Evolutionary conservation across 1,140 invertebrate genomes (phyloP), one percentile per base, ranked within the genome.

Genomic region (Pristionchus pacificus): DNA sequence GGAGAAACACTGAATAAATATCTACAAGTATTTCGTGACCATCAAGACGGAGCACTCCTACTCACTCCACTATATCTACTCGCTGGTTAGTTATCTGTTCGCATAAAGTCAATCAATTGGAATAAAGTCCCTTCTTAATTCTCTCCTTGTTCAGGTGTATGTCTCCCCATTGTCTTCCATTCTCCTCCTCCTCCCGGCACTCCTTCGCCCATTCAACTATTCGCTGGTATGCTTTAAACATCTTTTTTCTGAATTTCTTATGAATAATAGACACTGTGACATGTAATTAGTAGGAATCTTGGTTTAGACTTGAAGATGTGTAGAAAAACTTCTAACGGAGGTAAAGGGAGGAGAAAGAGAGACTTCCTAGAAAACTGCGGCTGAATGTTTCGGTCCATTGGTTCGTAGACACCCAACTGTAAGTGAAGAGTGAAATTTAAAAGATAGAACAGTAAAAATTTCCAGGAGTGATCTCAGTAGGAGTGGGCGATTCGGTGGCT

Each of bases 1-100:
- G 60, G 38, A 19, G 38, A 60, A 19, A 24, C 66, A 25, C 60
- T 73, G 1, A 73, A 73, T 55, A 30, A 68, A n/a, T 31, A 68
- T 60, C 49, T 73, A 27, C 32, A 68, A 0, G 60, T 69, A 13
- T 73, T 73, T 19, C 6, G 38, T 19, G 71, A 73, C 38, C 59
- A 24, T 25, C 71, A 73, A 49, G 71, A 73, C 38, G 49, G 28
- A 10, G 59, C 67, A 25, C 3, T 73, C 0, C 71, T 73, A 1
- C 27, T 73, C 25, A 73, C 71, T 63, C 71, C 71, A 29, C 67
- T 73, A 24, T 73, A 49, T 30, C 31, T 73, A 14, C 64, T 73
- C 1, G 30, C 68, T 25, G 71, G 38, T 49, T 49, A 6, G 38
- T 49, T 6, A 10, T 19, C 19, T 19, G 6, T 49, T 10, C 38